Conservation (phyloP, 2,113 vertebrate genomes). For the Leucopternis melanops region DNA sequence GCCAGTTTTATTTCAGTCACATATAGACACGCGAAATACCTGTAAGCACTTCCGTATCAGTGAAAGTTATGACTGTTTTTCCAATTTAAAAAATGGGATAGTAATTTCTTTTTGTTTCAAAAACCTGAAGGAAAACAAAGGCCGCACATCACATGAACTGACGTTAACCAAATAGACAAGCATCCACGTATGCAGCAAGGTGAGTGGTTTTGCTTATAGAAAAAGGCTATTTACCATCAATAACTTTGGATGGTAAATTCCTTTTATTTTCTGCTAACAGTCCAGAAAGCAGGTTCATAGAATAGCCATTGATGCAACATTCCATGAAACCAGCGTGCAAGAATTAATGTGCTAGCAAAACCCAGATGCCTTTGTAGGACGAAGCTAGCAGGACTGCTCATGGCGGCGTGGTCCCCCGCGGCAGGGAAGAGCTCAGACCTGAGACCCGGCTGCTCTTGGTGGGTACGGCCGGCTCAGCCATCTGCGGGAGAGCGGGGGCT, state of each 20-base stretch:
- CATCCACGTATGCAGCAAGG: not conserved
- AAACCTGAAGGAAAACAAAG: not conserved
- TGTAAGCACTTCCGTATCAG: not conserved
- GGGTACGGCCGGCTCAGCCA: not conserved
- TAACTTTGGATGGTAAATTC: not conserved
- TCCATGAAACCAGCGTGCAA: not conserved
- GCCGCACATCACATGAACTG: not conserved
- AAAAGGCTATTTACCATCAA: not conserved
- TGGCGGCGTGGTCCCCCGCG: accelerated
- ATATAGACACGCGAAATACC: not conserved
- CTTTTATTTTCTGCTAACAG: not conserved
- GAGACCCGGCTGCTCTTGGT: not conserved
- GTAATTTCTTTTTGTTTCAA: not conserved
- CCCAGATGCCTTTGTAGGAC: not conserved
- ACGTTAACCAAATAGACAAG: not conserved
- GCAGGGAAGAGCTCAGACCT: not conserved
- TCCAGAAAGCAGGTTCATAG: not conserved
- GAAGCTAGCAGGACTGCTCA: not conserved
- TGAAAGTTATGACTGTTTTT: not conserved
- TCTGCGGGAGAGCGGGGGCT: not conserved
- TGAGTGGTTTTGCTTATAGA: not conserved
- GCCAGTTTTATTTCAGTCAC: not conserved
- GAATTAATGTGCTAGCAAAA: not conserved
- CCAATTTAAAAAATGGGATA: not conserved
- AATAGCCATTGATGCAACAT: not conserved